A percentile compares a stretch with the other conserved stretches of the same genome.
phyloP scores from a whole-genome alignment of 37 sponge, comb jelly and placozoan genomes.

The Beroe forskalii region DNA sequence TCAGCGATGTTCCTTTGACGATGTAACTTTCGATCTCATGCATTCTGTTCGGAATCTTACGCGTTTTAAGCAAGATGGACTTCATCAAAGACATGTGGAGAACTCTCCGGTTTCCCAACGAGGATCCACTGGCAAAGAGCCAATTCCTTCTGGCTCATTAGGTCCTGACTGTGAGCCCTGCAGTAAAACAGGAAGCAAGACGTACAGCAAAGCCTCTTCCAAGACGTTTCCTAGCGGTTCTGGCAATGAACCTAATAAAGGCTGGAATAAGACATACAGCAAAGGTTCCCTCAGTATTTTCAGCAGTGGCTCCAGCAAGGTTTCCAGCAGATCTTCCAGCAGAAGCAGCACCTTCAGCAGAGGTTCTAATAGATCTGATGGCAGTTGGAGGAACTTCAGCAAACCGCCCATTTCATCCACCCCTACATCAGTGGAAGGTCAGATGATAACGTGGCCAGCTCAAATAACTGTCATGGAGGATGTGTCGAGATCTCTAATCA shows the following conservation, averaged over 20 bases:
- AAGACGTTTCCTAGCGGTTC: neutral
- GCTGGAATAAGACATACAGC: too few species aligned
- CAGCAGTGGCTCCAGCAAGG: neutral
- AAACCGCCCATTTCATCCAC: neutral
- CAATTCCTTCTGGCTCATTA: too few species aligned
- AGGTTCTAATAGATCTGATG: neutral
- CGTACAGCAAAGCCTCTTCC: neutral
- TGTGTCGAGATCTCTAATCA: neutral
- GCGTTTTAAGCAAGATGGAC: neutral
- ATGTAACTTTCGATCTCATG: too few species aligned
- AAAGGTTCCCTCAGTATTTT: neutral
- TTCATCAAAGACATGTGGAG: neutral
- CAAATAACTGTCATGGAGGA: neutral
- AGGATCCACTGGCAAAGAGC: too few species aligned
- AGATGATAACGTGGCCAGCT: neutral
- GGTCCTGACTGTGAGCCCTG: too few species aligned
- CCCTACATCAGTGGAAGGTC: neutral
- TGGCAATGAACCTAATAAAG: neutral
- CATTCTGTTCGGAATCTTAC: too few species aligned
- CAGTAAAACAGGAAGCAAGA: neutral
- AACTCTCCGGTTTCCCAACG: neutral
- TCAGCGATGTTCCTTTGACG: neutral
- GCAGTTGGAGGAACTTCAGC: neutral
- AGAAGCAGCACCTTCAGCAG: neutral
- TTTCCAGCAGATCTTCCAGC: neutral